These are phyloP conservation scores for Lasius platythorax DNA, from an alignment of 2,888 invertebrate genomes.

Conservation along the genomic window DNA sequence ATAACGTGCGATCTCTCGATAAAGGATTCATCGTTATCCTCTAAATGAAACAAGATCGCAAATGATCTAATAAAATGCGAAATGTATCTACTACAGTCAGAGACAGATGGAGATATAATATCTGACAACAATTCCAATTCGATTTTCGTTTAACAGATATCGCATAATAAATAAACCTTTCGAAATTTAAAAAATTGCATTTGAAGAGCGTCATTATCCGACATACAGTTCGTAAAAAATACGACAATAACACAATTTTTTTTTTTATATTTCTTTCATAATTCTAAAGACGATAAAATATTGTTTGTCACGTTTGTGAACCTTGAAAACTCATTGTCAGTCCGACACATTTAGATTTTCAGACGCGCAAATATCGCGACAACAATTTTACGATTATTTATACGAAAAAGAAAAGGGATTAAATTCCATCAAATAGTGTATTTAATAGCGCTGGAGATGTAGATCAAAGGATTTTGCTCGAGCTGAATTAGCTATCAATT, in stretches of 20 bases:
- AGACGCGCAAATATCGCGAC: neutral
- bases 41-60: neutral
- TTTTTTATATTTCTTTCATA: neutral
- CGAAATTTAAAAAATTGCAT: neutral
- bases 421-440: neutral
- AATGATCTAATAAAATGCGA: neutral
- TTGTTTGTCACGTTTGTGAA: neutral
- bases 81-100: neutral
- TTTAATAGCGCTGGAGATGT: neutral
- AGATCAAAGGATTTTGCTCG: neutral
- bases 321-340: neutral
- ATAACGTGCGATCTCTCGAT: slow-evolving; percentile 17
- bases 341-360: neutral
- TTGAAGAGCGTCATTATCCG: neutral
- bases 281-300: neutral
- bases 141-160: neutral
- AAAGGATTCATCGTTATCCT: neutral
- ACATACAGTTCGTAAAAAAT: neutral
- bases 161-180: neutral
- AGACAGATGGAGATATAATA: neutral
- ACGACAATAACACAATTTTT: neutral
- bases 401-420: neutral
- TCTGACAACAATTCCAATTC: neutral
- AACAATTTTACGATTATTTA: neutral
- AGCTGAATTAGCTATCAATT: slow-evolving; percentile 20